Base-by-base conservation (phyloP, 2,113 vertebrate genomes). In the Dromiciops gliroides region DNA sequence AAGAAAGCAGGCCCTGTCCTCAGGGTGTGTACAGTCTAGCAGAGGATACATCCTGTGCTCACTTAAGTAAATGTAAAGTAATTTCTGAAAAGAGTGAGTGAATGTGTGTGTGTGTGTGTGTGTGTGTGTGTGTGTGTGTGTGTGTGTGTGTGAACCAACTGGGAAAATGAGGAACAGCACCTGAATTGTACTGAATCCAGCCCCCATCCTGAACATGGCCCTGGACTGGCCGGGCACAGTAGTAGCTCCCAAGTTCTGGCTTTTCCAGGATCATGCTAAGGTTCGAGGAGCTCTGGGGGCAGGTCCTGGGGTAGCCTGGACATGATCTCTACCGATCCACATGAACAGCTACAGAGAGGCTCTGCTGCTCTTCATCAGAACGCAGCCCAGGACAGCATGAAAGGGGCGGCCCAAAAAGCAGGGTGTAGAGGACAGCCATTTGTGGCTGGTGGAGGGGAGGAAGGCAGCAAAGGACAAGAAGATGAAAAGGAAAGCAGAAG, bases 401-500 rank as follows among this genome's bases (percentile, higher is more conserved):
- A 49, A 28, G 47, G 24, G 89, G 9, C 48, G 25, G 44, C n/a
- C 48, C 60, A 89, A 25, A 48, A 47, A 48, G 22, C 88, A 48
- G 89, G 47, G 48, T 22, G n/a, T 22, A 22, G 37, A 83, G n/a
- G 67, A 44, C 67, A 83, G 16, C n/a, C 67, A 83, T 83, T 50
- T 12, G 48, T 51, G 90, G 83, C 83, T 49, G 83, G 5, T 5
- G 50, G 0, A 3, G 19, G 19, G 37, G 24, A 67, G 24, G 23
- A 56, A 56, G n/a, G 48, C 26, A 47, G 60, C 50, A 83, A 44
- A 23, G 31, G 94, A n/a, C 5, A 6, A 5, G 51, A 48, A 91
- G 90, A 93, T 48, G 93, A 89, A 83, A 53, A 94, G 95, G 89
- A n/a, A 50, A 90, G 48, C 47, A 50, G 48, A 6, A 47, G 19